Evolutionary conservation across 2,888 invertebrate genomes (phyloP), one percentile per base, ranked within the genome.

Genomic region (Morpho deidamia): DNA sequence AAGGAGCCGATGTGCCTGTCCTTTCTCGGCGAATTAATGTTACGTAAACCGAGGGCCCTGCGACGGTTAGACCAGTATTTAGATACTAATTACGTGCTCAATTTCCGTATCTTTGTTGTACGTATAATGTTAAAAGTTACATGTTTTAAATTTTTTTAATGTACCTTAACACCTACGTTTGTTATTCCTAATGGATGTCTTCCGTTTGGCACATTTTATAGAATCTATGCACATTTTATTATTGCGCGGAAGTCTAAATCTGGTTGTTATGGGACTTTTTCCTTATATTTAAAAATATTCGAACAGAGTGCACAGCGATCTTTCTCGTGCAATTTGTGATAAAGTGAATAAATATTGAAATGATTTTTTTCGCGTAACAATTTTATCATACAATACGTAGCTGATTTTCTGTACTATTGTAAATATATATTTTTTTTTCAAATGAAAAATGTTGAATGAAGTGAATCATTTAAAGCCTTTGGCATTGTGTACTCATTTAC

Each of bases 111-210:
- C 76, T 85, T 79, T 81, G 81, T 84, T 83, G 80, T 88, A 81
- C 79, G 74, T 76, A 73, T 83, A 83, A 83, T 81, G 80, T 87
- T 83, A 74, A 81, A 76, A 70, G 62, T 59, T 77, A 74, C 79
- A 81, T 76, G 76, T 82, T 86, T 84, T 80, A 75, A 70, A 77
- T 78, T 78, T 71, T 74, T 80, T 63, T 72, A 79, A 63, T 67
- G 56, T 62, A 66, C 56, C 57, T 60, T 59, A 76, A 72, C 96
- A 96, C 93, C 95, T 92, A 94, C 96, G 91, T 97, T 96, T 91
- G 94, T 97, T 91, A 97, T 59, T 55, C 96, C 80, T 96, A 96
- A 90, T 96, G 72, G 83, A 86, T 80, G 90, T 90, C 90, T 90
- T 90, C 90, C 90, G 90, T 90, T 90, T 66, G 80, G 85, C 90